Percentiles rank a stretch among this genome's conserved stretches.
These are phyloP conservation scores for Neria commutata DNA, from an alignment of 2,888 invertebrate species.

Conservation along the genomic window DNA sequence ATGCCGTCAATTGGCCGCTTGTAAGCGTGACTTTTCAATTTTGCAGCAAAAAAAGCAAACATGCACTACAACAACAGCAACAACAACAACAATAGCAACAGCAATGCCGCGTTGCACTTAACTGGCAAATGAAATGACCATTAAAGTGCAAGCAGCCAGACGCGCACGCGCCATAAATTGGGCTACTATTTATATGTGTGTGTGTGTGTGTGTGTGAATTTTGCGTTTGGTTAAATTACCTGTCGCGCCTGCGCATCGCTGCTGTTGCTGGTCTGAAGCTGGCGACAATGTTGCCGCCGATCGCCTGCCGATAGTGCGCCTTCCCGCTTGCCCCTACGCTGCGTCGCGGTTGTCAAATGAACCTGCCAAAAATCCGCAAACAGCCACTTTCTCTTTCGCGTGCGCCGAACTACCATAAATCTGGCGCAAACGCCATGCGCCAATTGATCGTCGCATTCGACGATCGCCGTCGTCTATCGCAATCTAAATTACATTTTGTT, in stretches of 20 bases:
- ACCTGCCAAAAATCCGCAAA: conserved; percentile 49
- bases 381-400: conserved; percentile 53
- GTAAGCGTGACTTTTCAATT: conserved; percentile 1
- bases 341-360: conserved; percentile 46
- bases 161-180: conserved; percentile 21
- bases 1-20: neutral
- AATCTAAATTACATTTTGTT: conserved; percentile 54
- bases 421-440: conserved; percentile 1
- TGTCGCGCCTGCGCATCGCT: neutral
- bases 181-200: conserved; percentile 16
- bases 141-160: too few relatives aligned
- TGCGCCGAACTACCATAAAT: too few relatives aligned
- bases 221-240: neutral
- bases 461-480: conserved; percentile 10
- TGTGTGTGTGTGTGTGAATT: neutral
- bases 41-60: too few relatives aligned
- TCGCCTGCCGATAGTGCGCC: neutral
- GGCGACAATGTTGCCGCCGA: conserved; percentile 13
- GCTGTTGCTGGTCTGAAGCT: neutral
- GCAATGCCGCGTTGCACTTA: too few relatives aligned
- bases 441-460: conserved; percentile 3
- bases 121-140: too few relatives aligned
- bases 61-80: neutral
- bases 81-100: neutral
- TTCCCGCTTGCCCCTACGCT: conserved; percentile 18